A percentile compares a stretch with the other conserved stretches of the same genome.
Conservation (phyloP, 1,140 invertebrate genomes). For the Lerema accius region DNA sequence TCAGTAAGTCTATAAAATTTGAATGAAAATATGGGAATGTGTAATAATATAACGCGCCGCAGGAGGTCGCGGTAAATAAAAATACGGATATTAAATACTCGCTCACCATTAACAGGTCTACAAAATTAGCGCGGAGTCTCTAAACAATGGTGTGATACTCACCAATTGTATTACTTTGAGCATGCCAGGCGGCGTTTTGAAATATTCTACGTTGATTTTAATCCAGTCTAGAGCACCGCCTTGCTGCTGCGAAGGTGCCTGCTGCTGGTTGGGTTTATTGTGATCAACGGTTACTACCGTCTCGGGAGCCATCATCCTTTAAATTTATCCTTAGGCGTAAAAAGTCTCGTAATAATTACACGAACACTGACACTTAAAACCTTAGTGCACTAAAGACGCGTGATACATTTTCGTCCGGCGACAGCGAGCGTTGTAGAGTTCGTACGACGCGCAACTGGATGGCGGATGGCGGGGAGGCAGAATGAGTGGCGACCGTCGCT, state of each 20-base stretch:
- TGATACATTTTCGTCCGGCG: constrained; percentile 63
- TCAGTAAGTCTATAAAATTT: not conserved
- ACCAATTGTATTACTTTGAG: constrained; percentile 85
- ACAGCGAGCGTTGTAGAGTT: constrained; percentile 60
- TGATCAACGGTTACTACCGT: constrained; percentile 86
- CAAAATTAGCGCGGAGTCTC: constrained; percentile 8
- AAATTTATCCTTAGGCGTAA: constrained; percentile 34
- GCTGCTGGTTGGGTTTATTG: constrained; percentile 81
- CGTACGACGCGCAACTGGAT: constrained; percentile 64
- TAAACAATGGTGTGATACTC: constrained; percentile 57
- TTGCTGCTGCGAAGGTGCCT: constrained; percentile 82
- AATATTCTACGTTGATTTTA: constrained; percentile 85
- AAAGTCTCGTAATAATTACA: constrained; percentile 47
- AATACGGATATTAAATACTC: constrained; percentile 4
- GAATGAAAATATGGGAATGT: not conserved
- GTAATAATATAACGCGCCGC: not conserved
- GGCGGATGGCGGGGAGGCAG: constrained; percentile 50
- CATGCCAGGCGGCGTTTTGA: constrained; percentile 84
- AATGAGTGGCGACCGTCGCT: constrained; percentile 47
- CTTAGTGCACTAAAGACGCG: constrained; percentile 64
- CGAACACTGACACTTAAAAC: constrained; percentile 69
- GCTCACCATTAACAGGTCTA: constrained; percentile 1
- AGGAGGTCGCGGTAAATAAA: not conserved
- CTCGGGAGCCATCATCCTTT: constrained; percentile 86
- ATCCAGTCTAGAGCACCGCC: constrained; percentile 82